Base-by-base conservation (phyloP, 1,140 invertebrate species). In the Musca domestica region DNA sequence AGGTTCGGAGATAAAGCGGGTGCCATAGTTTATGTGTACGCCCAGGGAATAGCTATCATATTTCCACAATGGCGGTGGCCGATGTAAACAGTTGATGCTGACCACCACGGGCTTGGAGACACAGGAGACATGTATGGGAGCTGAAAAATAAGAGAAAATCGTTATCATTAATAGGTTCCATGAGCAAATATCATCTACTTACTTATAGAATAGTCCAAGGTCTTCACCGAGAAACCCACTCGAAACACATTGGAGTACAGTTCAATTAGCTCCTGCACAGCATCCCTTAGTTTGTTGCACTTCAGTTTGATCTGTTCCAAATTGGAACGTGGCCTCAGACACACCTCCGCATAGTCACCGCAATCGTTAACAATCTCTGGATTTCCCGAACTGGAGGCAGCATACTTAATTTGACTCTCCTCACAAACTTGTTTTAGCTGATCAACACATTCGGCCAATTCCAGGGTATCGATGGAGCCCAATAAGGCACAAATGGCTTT, bases 401-500 rank as follows among this genome's bases (percentile, higher is more conserved):
- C 64, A 67, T 78, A 75, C 22, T 77, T 76, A 14, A 71, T 71
- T 71, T 80, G 72, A 10, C 74, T 74, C 68, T 74, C 74, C 72
- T 80, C 77, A 72, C 90, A 92, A 0, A 87, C 86, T 49, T 87
- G 86, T 10, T 89, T 87, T 69, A 94, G 88, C 34, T 87, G 85
- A 64, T 90, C 88, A 3, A 95, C 82, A 46, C 92, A 88, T 67
- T 90, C 86, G 3, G 88, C 90, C 2, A 96, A 87, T 74, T 95
- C 92, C 52, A 90, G 82, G 0, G 95, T 97, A 83, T 97, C 93
- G 2, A 97, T 88, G 67, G 90, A 91, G 12, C 93, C 93, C 70
- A 97, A 89, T 22, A 95, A 83, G 23, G 93, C 89, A 78, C 94
- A 95, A 9, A 98, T 90, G 1, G 93, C 94, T 83, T 98, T 98